Evolutionary conservation across 2,113 vertebrate genomes (phyloP).

Genomic region (Puffinus mauretanicus): DNA sequence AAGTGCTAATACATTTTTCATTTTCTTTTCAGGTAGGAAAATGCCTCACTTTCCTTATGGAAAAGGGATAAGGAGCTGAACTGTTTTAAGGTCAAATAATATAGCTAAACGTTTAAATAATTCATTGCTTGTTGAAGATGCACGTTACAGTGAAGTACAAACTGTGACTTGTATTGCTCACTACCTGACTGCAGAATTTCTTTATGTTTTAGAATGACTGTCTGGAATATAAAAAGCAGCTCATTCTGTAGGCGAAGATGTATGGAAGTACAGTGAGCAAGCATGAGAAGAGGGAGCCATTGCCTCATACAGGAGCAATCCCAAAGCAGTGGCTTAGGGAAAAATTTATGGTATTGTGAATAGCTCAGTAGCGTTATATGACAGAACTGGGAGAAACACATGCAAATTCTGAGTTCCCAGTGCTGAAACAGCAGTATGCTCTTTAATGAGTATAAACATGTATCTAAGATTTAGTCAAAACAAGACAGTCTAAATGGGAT

Average conservation of each 20-base stretch:
- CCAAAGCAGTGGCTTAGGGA: background rate
- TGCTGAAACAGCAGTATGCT: background rate
- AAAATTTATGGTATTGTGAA: background rate
- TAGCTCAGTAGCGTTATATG: fast-evolving
- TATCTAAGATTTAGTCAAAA: background rate
- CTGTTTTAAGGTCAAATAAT: background rate
- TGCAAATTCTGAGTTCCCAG: background rate
- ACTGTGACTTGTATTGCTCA: background rate
- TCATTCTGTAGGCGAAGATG: background rate
- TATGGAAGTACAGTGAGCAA: background rate
- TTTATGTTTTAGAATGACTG: background rate
- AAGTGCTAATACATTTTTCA: background rate
- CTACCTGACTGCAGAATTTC: background rate
- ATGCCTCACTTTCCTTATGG: background rate
- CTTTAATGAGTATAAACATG: background rate
- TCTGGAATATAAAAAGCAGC: background rate
- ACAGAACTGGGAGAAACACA: background rate
- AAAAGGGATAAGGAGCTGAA: background rate
- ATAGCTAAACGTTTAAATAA: background rate
- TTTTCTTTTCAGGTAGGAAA: background rate
- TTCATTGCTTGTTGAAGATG: background rate
- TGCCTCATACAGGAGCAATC: background rate
- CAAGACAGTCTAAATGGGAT: background rate
- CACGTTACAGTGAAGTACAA: background rate
- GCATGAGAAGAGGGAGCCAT: background rate